Conservation (phyloP, 2,113 vertebrate species). For the Rhynchomys soricoides region DNA sequence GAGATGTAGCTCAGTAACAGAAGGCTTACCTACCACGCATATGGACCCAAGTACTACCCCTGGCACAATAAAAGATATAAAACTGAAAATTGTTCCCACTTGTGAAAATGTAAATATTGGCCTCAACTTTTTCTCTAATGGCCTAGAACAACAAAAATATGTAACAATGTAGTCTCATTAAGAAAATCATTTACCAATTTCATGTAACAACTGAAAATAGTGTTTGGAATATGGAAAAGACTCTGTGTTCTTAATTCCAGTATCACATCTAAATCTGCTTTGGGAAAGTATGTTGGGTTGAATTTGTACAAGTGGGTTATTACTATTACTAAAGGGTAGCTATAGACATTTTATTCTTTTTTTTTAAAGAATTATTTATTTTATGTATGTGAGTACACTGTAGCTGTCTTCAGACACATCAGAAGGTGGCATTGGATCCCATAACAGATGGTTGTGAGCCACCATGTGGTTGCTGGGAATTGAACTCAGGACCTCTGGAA, state of each 20-base stretch:
- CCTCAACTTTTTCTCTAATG: constrained; percentile 23
- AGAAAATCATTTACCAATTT: constrained; percentile 18
- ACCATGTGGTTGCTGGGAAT: too few relatives aligned
- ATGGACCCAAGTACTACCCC: not conserved
- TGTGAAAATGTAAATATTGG: constrained; percentile 18
- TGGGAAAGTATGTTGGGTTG: not conserved
- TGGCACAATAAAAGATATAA: not conserved
- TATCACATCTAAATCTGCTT: constrained; percentile 34
- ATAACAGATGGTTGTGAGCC: too few relatives aligned
- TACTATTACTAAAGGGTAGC: constrained; percentile 25
- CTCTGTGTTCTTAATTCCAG: not conserved
- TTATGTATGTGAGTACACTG: too few relatives aligned
- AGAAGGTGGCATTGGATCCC: too few relatives aligned
- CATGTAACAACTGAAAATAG: not conserved
- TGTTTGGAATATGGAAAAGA: not conserved
- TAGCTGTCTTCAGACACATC: too few relatives aligned
- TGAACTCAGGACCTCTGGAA: too few relatives aligned
- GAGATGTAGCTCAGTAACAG: not conserved
- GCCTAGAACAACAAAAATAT: not conserved
- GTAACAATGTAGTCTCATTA: constrained; percentile 2
- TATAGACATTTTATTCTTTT: not conserved
- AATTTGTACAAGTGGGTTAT: not conserved
- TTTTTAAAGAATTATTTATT: too few relatives aligned
- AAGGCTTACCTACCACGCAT: not conserved
- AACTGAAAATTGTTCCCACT: not conserved